Conservation (phyloP, 2,888 invertebrate species). For the Formica aserva region DNA sequence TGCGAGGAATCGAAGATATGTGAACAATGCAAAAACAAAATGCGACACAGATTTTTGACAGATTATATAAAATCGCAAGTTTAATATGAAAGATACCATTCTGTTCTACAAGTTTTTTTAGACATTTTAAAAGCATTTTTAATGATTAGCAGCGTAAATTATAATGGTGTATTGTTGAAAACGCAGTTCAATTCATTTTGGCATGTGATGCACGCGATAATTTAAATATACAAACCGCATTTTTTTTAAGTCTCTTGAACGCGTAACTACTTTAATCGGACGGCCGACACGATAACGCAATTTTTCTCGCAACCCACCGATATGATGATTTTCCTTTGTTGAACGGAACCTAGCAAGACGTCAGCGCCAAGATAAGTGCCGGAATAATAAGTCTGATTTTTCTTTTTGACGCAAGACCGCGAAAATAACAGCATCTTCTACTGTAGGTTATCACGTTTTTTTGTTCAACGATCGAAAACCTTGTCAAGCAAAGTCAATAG, state of each 20-base stretch:
- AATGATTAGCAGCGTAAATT: not conserved
- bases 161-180: not conserved
- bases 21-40: conserved; percentile 3
- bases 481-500: not conserved
- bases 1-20: not conserved
- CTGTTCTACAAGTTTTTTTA: not conserved
- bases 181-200: not conserved
- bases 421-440: conserved; percentile 32
- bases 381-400: conserved; percentile 32
- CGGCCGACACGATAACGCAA: conserved; percentile 8
- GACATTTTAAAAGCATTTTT: not conserved
- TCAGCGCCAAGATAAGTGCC: conserved; percentile 22
- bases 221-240: not conserved
- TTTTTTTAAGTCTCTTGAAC: not conserved
- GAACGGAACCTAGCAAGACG: conserved; percentile 9
- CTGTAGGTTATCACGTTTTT: conserved; percentile 30
- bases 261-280: not conserved
- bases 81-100: not conserved
- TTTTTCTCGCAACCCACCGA: conserved; percentile 13
- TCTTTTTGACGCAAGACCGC: conserved; percentile 17
- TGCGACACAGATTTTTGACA: not conserved
- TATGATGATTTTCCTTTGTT: conserved; percentile 20
- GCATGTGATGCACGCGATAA: not conserved
- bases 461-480: conserved; percentile 37
- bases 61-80: not conserved